Percentiles rank a stretch among this genome's conserved stretches.
Conservation (phyloP, 2,888 invertebrate genomes). For the Metallyticus violacea region DNA sequence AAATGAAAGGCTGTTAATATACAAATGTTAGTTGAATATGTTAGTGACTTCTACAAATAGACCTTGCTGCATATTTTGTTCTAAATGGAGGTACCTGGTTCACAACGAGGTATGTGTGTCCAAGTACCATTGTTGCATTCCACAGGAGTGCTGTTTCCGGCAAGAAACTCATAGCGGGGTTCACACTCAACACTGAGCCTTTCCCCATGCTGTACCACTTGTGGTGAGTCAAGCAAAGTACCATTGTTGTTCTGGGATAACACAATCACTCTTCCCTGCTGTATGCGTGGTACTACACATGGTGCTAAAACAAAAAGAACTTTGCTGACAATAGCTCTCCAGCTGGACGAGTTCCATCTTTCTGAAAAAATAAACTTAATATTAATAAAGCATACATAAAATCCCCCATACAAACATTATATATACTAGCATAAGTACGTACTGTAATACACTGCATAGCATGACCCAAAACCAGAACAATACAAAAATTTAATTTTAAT, state of each 20-base stretch:
- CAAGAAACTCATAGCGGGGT: conserved; percentile 73
- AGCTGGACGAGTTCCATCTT: not conserved
- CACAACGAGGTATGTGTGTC: conserved; percentile 87
- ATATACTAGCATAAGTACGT: not conserved
- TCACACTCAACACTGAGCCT: conserved; percentile 76
- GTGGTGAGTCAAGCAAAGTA: conserved; percentile 46
- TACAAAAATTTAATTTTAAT: no score
- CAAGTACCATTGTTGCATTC: conserved; percentile 94
- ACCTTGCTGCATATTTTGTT: not conserved
- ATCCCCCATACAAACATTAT: not conserved
- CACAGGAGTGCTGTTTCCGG: conserved; percentile 68
- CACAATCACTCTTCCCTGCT: conserved; percentile 70
- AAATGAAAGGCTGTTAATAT: no score
- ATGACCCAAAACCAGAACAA: no score
- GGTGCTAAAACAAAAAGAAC: conserved; percentile 61
- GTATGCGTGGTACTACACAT: conserved; percentile 87
- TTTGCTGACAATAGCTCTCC: not conserved
- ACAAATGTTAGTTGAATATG: no score
- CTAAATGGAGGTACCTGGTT: conserved; percentile 58
- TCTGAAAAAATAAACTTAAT: not conserved
- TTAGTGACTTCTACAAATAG: no score
- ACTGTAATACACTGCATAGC: not conserved
- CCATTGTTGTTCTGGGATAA: conserved; percentile 54
- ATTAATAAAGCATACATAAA: not conserved
- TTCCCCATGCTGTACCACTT: conserved; percentile 69